phyloP scores from a whole-genome alignment of 2,113 vertebrate species.

The Petromus typicus region DNA sequence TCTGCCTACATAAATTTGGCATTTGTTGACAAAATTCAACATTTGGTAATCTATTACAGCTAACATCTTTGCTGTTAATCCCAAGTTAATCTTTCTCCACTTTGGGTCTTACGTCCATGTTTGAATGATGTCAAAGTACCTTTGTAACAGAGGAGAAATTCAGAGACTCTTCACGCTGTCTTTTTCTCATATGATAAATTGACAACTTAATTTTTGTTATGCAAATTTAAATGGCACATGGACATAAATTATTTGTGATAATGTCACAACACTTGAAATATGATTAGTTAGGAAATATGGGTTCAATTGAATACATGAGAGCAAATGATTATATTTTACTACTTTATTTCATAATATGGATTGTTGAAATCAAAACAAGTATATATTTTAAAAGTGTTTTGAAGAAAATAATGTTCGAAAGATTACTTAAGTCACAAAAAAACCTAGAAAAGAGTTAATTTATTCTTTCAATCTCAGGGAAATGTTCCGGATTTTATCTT shows the following conservation, averaged over 20 bases:
- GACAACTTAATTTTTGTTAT: constrained; percentile 14
- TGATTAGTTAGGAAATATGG: background rate
- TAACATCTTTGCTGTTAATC: background rate
- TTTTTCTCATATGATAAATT: background rate
- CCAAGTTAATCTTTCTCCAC: background rate
- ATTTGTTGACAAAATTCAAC: background rate
- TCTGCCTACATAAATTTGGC: background rate
- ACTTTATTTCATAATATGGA: constrained; percentile 32
- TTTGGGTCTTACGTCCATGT: background rate
- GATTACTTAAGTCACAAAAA: background rate
- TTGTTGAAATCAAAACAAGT: background rate
- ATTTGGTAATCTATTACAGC: background rate
- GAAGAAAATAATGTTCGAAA: constrained; percentile 10
- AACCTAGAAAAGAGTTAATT: background rate
- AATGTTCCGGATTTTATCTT: background rate
- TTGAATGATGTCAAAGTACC: background rate
- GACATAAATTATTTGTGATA: background rate
- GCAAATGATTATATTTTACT: constrained; percentile 3
- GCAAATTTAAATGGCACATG: background rate
- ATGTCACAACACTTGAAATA: background rate
- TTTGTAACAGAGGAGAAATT: constrained; percentile 12
- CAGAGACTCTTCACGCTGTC: background rate
- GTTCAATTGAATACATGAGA: background rate
- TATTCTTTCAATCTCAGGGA: constrained; percentile 17
- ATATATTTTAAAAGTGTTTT: background rate